phyloP scores from a whole-genome alignment of 2,797 vertebrate genomes.

The Pelodytes ibericus region DNA sequence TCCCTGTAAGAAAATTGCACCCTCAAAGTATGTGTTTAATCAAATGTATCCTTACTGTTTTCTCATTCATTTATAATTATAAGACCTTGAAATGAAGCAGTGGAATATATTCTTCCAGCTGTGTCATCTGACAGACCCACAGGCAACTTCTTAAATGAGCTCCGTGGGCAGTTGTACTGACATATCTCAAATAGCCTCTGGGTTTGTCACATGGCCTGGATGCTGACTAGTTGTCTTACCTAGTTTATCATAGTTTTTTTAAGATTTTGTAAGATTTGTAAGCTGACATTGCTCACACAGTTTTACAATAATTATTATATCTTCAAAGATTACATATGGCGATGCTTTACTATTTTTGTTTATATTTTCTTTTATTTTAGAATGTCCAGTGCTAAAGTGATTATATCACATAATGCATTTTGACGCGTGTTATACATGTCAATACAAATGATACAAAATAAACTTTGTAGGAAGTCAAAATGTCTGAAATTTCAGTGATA shows the following conservation, averaged over 20 bases:
- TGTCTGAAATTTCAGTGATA: no score
- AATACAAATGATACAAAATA: no score
- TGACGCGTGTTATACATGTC: no score
- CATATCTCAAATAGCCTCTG: constrained; percentile 48
- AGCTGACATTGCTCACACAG: constrained; percentile 33
- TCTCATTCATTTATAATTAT: constrained; percentile 52
- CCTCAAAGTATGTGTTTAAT: constrained; percentile 41
- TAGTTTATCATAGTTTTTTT: constrained; percentile 11
- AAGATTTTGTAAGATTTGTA: constrained; percentile 14
- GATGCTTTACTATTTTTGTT: background rate
- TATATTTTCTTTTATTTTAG: no score
- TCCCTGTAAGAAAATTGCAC: constrained; percentile 14
- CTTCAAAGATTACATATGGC: background rate
- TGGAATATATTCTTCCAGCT: constrained; percentile 59
- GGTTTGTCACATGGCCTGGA: constrained; percentile 36
- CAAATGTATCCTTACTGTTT: constrained; percentile 43
- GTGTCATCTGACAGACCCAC: constrained; percentile 58
- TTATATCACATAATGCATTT: no score
- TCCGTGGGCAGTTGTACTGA: constrained; percentile 48
- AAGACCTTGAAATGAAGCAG: constrained; percentile 53
- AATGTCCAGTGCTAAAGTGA: no score
- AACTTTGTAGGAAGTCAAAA: no score
- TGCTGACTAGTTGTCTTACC: constrained; percentile 44
- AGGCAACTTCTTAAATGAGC: constrained; percentile 58
- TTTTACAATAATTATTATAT: background rate